A percentile compares a stretch with the other conserved stretches of the same genome.
Evolutionary conservation across 1,140 invertebrate species (phyloP).

Genomic region (Platyura marginata): DNA sequence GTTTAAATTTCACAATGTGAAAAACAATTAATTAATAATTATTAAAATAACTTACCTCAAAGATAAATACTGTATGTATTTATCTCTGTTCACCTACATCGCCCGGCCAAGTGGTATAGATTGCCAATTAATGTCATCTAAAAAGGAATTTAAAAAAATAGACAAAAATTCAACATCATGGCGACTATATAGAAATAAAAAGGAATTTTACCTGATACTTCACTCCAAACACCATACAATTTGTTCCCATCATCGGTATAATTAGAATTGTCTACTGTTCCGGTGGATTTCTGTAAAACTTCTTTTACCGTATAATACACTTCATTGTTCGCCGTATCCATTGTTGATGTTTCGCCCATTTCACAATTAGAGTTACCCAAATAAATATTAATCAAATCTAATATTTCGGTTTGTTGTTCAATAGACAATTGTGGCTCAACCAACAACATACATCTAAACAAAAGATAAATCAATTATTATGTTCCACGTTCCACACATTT

Average conservation of each 20-base stretch:
- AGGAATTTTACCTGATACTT: background rate
- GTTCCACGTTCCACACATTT: background rate
- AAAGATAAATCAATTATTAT: background rate
- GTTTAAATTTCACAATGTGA: too few relatives aligned
- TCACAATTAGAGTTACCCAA: background rate
- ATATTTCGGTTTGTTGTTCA: slow-evolving; percentile 7
- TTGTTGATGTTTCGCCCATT: background rate
- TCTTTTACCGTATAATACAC: background rate
- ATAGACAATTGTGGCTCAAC: slow-evolving; percentile 9
- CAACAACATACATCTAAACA: slow-evolving; percentile 7
- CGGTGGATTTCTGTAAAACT: background rate
- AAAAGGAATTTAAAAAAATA: too few relatives aligned
- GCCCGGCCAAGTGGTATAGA: too few relatives aligned
- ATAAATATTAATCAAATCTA: slow-evolving; percentile 2
- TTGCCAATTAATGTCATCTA: too few relatives aligned
- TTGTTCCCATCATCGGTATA: background rate
- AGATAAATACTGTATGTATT: too few relatives aligned
- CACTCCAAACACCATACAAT: background rate
- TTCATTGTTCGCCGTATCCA: background rate
- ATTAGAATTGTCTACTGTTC: background rate
- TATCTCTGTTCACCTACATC: too few relatives aligned
- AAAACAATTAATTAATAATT: too few relatives aligned
- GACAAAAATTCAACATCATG: too few relatives aligned
- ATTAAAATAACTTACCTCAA: too few relatives aligned
- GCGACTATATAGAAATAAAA: too few relatives aligned